These are phyloP conservation scores for Misgurnus mizolepis DNA, from an alignment of 2,113 vertebrate species.

Conservation along the genomic window DNA sequence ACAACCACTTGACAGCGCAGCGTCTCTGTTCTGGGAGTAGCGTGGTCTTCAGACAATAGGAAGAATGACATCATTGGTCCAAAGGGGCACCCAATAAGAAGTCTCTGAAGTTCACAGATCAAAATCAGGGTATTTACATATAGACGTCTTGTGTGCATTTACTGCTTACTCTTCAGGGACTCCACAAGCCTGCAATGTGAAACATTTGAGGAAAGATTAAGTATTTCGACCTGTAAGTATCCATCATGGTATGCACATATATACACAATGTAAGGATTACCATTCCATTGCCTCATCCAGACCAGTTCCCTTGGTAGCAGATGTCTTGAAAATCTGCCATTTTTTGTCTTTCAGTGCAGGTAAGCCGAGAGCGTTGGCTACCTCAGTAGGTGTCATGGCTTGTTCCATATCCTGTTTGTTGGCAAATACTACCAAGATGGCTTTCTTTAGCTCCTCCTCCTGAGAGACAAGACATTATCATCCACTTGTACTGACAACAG, in stretches of 20 bases:
- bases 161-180: slow-evolving; percentile 94
- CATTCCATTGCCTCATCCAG: slow-evolving; percentile 98
- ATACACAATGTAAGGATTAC: slow-evolving; percentile 62
- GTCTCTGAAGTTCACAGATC: slow-evolving; percentile 62
- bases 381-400: slow-evolving; percentile 96
- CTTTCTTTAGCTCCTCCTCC: slow-evolving; percentile 98
- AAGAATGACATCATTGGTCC: slow-evolving; percentile 68
- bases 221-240: not conserved
- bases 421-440: slow-evolving; percentile 96
- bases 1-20: not conserved
- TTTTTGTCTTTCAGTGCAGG: slow-evolving; percentile 94
- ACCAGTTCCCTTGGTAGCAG: slow-evolving; percentile 92
- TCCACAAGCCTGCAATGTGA: slow-evolving; percentile 87
- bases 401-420: slow-evolving; percentile 99
- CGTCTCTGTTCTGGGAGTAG: not conserved
- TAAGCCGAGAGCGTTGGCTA: slow-evolving; percentile 91
- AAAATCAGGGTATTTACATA: slow-evolving; percentile 66
- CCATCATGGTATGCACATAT: not conserved
- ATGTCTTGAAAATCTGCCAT: slow-evolving; percentile 99
- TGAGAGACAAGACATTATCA: slow-evolving; percentile 54
- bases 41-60: slow-evolving; percentile 43
- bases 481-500: not conserved
- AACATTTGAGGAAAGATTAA: not conserved
- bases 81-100: slow-evolving; percentile 58
- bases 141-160: slow-evolving; percentile 57